A percentile compares a stretch with the other conserved stretches of the same genome.
Evolutionary conservation across 2,113 vertebrate genomes (phyloP).

Genomic region (Rhabdomys dilectus): DNA sequence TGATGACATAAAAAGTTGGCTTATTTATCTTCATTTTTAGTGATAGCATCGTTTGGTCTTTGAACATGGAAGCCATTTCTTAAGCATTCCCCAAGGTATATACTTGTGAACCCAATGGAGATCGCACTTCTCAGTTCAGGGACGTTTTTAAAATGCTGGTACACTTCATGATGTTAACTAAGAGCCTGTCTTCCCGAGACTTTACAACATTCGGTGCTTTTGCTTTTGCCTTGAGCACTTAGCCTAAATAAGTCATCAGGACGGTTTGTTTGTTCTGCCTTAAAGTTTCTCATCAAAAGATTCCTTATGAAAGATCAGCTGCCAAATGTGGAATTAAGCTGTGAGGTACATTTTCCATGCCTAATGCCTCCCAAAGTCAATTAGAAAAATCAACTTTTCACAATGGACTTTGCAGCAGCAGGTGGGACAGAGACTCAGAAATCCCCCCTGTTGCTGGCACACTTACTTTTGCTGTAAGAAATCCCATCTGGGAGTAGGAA

Average conservation of each 20-base stretch:
- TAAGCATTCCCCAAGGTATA: neutral
- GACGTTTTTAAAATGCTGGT: conserved; percentile 27
- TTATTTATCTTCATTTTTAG: conserved; percentile 51
- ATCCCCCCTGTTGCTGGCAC: neutral
- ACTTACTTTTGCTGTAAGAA: neutral
- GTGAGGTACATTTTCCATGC: conserved; percentile 62
- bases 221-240: conserved; percentile 67
- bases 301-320: conserved; percentile 71
- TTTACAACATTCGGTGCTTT: conserved; percentile 13
- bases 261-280: conserved; percentile 68
- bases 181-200: conserved; percentile 3
- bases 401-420: conserved; percentile 3
- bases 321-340: conserved; percentile 68
- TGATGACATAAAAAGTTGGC: conserved; percentile 10
- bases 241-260: conserved; percentile 59
- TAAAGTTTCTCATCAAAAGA: conserved; percentile 75
- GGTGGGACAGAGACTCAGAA: conserved; percentile 4
- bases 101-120: neutral
- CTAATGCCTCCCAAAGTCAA: conserved; percentile 53
- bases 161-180: conserved; percentile 17
- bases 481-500: neutral
- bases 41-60: neutral
- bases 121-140: neutral
- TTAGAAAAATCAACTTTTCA: conserved; percentile 62
- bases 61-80: neutral